Percentiles rank a stretch among this genome's conserved stretches.
phyloP scores from a whole-genome alignment of 1,140 invertebrate genomes.

The Globodera rostochiensis region DNA sequence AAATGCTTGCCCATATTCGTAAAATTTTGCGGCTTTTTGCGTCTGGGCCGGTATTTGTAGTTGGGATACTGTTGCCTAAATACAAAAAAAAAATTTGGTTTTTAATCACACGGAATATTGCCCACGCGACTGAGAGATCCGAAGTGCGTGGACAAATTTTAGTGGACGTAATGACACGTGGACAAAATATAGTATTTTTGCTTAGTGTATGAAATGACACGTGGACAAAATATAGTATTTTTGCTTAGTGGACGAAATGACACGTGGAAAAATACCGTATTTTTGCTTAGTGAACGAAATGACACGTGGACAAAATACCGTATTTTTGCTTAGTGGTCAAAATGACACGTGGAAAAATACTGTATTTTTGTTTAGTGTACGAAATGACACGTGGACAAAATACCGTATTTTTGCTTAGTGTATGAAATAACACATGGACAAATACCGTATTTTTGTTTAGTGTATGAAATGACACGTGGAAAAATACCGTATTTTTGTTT shows the following conservation, averaged over 20 bases:
- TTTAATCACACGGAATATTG: not conserved
- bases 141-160: not conserved
- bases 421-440: too few species aligned
- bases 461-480: too few species aligned
- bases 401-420: too few species aligned
- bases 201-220: not conserved
- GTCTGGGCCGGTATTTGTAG: slow-evolving; percentile 24
- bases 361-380: too few species aligned
- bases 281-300: slow-evolving; percentile 61
- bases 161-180: not conserved
- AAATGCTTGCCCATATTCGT: not conserved
- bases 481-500: too few species aligned
- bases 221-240: not conserved
- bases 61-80: slow-evolving; percentile 26
- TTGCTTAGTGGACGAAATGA: not conserved
- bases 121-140: not conserved
- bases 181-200: not conserved
- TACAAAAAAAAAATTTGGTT: not conserved
- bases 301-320: too few species aligned
- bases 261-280: not conserved
- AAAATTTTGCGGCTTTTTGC: not conserved
- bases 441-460: too few species aligned
- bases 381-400: too few species aligned
- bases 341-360: too few species aligned
- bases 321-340: not conserved